Evolutionary conservation across 1,140 invertebrate genomes (phyloP).

Genomic region (Euwallacea similis): DNA sequence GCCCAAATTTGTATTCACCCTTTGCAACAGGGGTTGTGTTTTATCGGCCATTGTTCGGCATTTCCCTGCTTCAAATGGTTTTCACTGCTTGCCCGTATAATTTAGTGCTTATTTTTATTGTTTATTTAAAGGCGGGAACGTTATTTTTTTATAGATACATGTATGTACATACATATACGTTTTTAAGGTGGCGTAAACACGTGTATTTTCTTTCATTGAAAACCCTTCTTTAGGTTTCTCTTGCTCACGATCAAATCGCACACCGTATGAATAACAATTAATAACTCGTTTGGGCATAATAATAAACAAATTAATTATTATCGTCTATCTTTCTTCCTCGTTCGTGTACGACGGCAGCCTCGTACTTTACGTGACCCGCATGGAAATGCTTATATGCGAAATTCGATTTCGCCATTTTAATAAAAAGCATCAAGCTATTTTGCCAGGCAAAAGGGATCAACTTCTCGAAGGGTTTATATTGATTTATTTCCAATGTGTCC

Average conservation of each 20-base stretch:
- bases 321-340: constrained; percentile 9
- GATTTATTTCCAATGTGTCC: constrained; percentile 18
- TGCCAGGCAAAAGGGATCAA: constrained; percentile 14
- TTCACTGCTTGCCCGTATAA: constrained; percentile 2
- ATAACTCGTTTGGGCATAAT: constrained; percentile 17
- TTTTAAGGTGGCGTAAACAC: not conserved
- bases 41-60: constrained; percentile 26
- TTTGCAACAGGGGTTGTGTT: constrained; percentile 16
- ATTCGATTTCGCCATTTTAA: constrained; percentile 18
- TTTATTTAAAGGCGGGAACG: not conserved
- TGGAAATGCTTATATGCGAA: constrained; percentile 9
- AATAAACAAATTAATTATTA: constrained; percentile 19
- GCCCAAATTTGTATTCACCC: constrained; percentile 24
- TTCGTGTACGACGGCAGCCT: constrained; percentile 4
- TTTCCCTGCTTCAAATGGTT: constrained; percentile 16
- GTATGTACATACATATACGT: not conserved
- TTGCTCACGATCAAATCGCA: constrained; percentile 1
- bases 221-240: no score
- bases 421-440: constrained; percentile 20
- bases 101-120: constrained; percentile 10
- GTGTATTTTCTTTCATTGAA: not conserved
- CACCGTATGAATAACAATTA: constrained; percentile 12
- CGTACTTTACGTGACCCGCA: constrained; percentile 12
- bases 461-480: constrained; percentile 16
- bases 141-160: not conserved